Evolutionary conservation across 2,888 invertebrate species (phyloP).

Genomic region (Sepioteuthis lessoniana): DNA sequence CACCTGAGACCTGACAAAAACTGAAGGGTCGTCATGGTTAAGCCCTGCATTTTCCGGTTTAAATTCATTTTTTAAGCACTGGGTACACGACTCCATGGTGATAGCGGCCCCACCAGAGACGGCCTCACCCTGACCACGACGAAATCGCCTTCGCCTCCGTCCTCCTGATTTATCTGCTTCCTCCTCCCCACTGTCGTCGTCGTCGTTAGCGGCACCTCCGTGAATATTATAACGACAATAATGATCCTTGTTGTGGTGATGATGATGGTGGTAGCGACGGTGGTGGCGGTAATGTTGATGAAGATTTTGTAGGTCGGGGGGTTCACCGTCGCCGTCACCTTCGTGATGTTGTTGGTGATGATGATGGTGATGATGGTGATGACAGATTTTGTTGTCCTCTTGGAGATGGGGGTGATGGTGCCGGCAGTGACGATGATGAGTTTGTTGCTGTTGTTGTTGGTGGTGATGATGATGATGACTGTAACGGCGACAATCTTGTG

Average conservation of each 20-base stretch:
- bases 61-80: conserved; percentile 61
- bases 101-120: not conserved
- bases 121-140: conserved; percentile 37
- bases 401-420: not conserved
- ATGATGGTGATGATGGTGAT: conserved; percentile 36
- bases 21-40: conserved; percentile 60
- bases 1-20: conserved; percentile 65
- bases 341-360: not conserved
- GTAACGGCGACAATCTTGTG: not conserved
- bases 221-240: not conserved
- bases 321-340: conserved; percentile 33
- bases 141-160: not conserved
- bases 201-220: not conserved
- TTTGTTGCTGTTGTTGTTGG: conserved; percentile 21
- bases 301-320: not conserved
- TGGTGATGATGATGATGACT: conserved; percentile 35
- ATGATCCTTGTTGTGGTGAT: not conserved
- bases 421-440: not conserved
- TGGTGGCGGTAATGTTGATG: not conserved
- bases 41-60: conserved; percentile 62
- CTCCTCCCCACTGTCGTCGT: not conserved
- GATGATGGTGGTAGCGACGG: not conserved
- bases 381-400: not conserved
- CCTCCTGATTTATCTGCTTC: not conserved
- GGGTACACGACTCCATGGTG: conserved; percentile 52